These are phyloP conservation scores for Clarias laeviceps DNA, from an alignment of 2,797 vertebrate species.

Conservation along the genomic window DNA sequence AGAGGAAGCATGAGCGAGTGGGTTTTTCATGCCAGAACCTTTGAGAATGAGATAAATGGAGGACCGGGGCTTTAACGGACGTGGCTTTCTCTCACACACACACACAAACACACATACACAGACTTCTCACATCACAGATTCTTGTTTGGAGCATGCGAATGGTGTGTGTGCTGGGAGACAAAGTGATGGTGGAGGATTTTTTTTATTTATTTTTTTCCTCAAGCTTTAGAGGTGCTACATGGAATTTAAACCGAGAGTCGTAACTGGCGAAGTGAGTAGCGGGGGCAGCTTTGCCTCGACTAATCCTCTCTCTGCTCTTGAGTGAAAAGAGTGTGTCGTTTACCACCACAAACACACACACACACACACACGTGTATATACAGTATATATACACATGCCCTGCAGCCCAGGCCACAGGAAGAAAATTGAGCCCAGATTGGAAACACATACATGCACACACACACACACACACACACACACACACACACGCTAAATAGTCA, in stretches of 20 bases:
- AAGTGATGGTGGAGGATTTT: conserved; percentile 26
- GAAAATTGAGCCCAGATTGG: background rate
- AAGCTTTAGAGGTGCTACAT: conserved; percentile 54
- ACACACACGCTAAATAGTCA: background rate
- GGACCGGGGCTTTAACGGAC: conserved; percentile 49
- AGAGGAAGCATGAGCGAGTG: conserved; percentile 74
- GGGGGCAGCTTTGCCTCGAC: conserved; percentile 48
- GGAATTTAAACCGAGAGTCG: conserved; percentile 55
- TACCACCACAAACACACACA: conserved; percentile 46
- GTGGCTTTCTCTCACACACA: conserved; percentile 28
- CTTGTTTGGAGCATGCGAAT: conserved; percentile 57
- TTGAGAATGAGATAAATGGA: conserved; percentile 73
- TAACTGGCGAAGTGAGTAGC: conserved; percentile 48
- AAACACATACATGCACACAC: background rate
- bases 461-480: conserved; percentile 14
- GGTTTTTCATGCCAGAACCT: conserved; percentile 73
- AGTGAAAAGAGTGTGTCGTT: conserved; percentile 52
- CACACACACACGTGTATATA: conserved; percentile 40
- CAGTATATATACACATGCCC: conserved; percentile 39
- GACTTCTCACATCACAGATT: conserved; percentile 11
- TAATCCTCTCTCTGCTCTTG: conserved; percentile 52
- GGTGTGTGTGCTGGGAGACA: conserved; percentile 61
- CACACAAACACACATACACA: conserved; percentile 27
- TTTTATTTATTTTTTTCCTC: conserved; percentile 8
- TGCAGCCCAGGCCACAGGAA: conserved; percentile 28